Evolutionary conservation across 2,888 invertebrate genomes (phyloP), one percentile per base, ranked within the genome.

Genomic region (Eupithecia abbreviata): DNA sequence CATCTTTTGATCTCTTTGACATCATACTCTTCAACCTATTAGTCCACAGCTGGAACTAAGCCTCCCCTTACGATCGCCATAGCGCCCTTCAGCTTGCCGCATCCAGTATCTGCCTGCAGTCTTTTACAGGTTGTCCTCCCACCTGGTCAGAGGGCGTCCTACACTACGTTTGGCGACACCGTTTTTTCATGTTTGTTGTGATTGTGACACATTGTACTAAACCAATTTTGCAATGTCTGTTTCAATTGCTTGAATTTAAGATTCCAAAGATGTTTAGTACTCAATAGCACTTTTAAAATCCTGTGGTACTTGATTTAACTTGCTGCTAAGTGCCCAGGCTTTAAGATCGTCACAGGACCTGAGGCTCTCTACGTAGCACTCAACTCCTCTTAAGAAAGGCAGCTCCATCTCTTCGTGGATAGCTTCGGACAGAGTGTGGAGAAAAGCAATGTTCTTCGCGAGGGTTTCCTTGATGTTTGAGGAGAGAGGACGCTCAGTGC

Each of bases 211-310:
- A 18, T 18, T 18, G 0, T 18, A 18, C 9, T 7, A 18, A 58
- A 9, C 3, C 58, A 58, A 9, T 15, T 58, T 58, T 58, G 58
- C 18, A 58, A 58, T n/a, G 10, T 58, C 18, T 42, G 13, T 66
- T 66, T 41, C 41, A 15, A 42, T 42, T 13, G 58, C 58, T 66
- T 66, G 30, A 66, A 42, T 41, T 12, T 13, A 13, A 7, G 5
- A 66, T 42, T 65, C 13, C 42, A 42, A 42, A 42, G 12, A 65
- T 30, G 79, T 75, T 91, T 88, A 95, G 88, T 94, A 95, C 82
- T 95, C 93, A 83, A 94, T 94, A 85, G 93, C 91, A 88, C 87
- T 92, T 82, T 92, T 93, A 79, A 95, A 95, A 80, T 93, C 93
- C 83, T 94, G 93, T 82, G 95, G 94, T 86, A 92, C 75, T 82